Evolutionary conservation across 2,888 invertebrate genomes (phyloP).

Genomic region (Perdita meconis): DNA sequence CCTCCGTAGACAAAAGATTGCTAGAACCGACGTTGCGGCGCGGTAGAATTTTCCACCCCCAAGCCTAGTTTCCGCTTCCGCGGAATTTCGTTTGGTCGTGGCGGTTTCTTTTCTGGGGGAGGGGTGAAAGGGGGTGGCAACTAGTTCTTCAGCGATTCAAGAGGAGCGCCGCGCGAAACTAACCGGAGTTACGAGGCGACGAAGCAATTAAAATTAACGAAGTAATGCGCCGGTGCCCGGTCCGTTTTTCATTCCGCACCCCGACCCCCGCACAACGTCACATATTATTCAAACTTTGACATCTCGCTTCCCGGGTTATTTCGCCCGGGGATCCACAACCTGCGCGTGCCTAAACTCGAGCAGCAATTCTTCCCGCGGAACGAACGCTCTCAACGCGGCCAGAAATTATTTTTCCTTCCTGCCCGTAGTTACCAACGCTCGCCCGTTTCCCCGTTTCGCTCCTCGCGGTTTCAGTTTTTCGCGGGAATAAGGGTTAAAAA

Average conservation of each 20-base stretch:
- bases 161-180: constrained; percentile 39
- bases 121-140: too few species aligned
- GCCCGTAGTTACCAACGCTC: not conserved
- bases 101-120: constrained; percentile 28
- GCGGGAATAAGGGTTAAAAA: not conserved
- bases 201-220: constrained; percentile 71
- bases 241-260: constrained; percentile 49
- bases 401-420: constrained; percentile 40
- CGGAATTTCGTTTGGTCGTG: constrained; percentile 18
- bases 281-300: constrained; percentile 54
- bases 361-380: not conserved
- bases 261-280: not conserved
- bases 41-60: not conserved
- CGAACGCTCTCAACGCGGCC: constrained; percentile 1
- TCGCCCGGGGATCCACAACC: too few species aligned
- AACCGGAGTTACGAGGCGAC: constrained; percentile 45
- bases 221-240: constrained; percentile 44
- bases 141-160: constrained; percentile 46
- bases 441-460: constrained; percentile 26
- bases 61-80: not conserved
- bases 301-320: constrained; percentile 9
- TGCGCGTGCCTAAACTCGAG: constrained; percentile 15
- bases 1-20: constrained; percentile 1
- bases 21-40: not conserved
- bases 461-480: not conserved